phyloP scores from a whole-genome alignment of 2,113 vertebrate species.

The Pseudorectes ferrugineus region DNA sequence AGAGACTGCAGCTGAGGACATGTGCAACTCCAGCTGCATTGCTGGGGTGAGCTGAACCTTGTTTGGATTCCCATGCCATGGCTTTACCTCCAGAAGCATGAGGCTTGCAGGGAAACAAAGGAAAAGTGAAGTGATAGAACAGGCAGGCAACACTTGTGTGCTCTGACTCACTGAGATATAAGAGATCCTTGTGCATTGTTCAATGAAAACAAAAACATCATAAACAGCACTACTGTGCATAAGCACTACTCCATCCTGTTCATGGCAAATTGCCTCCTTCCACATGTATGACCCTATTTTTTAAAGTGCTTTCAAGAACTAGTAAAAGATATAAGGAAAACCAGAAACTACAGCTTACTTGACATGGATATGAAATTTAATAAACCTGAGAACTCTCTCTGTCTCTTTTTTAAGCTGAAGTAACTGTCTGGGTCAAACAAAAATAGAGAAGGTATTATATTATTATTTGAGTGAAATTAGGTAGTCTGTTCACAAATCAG shows the following conservation, averaged over 20 bases:
- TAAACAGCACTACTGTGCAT: background rate
- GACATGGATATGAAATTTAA: background rate
- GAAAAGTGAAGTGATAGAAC: background rate
- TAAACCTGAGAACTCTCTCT: background rate
- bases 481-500: background rate
- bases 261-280: background rate
- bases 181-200: background rate
- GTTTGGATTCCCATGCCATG: background rate
- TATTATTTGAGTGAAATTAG: background rate
- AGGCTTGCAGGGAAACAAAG: background rate
- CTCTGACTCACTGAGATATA: background rate
- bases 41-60: background rate
- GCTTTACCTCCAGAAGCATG: background rate
- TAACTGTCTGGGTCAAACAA: background rate
- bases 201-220: background rate
- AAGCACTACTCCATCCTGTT: background rate
- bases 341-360: background rate
- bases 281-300: background rate
- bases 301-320: background rate
- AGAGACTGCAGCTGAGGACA: background rate
- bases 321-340: background rate
- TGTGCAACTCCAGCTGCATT: background rate
- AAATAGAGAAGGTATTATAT: background rate
- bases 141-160: accelerated
- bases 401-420: background rate